phyloP scores from a whole-genome alignment of 2,888 invertebrate genomes.

The Drosophila hamatofila region DNA sequence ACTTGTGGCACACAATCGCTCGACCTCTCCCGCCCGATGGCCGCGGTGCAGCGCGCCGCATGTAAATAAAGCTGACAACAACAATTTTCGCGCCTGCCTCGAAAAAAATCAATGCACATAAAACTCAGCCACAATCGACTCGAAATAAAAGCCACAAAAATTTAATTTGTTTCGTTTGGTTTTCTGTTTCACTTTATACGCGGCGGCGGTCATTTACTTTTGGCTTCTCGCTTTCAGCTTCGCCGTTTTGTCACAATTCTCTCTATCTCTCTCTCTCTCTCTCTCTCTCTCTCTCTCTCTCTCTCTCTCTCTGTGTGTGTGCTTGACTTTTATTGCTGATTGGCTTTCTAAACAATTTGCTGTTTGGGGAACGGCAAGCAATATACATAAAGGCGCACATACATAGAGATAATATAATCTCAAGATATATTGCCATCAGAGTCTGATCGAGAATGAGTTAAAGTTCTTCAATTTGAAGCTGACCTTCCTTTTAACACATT shows the following conservation, averaged over 20 bases:
- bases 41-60: conserved; percentile 9
- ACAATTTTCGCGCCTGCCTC: conserved; percentile 52
- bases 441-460: neutral
- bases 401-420: neutral
- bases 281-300: too few relatives aligned
- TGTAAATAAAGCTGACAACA: conserved; percentile 26
- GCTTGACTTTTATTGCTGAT: conserved; percentile 54
- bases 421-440: neutral
- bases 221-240: conserved; percentile 33
- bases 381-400: conserved; percentile 14
- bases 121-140: conserved; percentile 36
- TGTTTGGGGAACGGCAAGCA: conserved; percentile 10
- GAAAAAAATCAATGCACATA: conserved; percentile 27
- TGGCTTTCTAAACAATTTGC: conserved; percentile 65
- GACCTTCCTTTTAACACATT: neutral
- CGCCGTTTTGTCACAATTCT: conserved; percentile 52
- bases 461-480: neutral
- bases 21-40: conserved; percentile 12
- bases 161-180: conserved; percentile 27
- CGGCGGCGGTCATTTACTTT: conserved; percentile 68
- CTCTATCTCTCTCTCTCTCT: conserved; percentile 9
- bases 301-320: conserved; percentile 20
- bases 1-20: conserved; percentile 29
- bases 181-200: conserved; percentile 21
- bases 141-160: conserved; percentile 23